Conservation (phyloP, 2,888 invertebrate genomes). For the Dryobota labecula region DNA sequence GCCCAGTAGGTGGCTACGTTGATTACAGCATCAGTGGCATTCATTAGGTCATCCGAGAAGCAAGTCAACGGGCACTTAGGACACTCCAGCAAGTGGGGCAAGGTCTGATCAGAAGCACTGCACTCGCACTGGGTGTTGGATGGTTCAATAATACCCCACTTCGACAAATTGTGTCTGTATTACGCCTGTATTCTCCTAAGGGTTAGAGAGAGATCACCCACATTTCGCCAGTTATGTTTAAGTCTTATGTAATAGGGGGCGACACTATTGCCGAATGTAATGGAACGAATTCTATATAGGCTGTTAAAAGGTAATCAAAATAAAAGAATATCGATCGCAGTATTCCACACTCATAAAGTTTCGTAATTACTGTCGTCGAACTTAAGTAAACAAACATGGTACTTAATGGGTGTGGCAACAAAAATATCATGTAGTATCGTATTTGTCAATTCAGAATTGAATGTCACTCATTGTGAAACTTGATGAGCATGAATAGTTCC, state of each 20-base stretch:
- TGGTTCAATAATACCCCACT: no score
- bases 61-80: no score
- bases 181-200: no score
- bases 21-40: no score
- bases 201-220: no score
- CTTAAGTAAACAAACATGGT: conserved; percentile 31
- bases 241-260: background rate
- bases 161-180: no score
- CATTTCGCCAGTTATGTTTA: background rate
- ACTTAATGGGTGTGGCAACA: conserved; percentile 13
- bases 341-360: conserved; percentile 28
- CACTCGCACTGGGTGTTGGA: no score
- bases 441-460: conserved; percentile 35
- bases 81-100: no score
- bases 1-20: no score
- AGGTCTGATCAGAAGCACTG: no score
- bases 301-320: conserved; percentile 7
- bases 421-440: conserved; percentile 11
- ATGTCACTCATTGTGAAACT: conserved; percentile 30
- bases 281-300: background rate
- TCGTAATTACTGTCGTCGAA: conserved; percentile 44
- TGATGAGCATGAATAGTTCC: conserved; percentile 4
- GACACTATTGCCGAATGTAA: background rate
- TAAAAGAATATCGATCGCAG: conserved; percentile 7
- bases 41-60: no score